Percentiles rank a stretch among this genome's conserved stretches.
These are phyloP conservation scores for Episyrphus balteatus DNA, from an alignment of 1,140 invertebrate genomes.

Conservation along the genomic window DNA sequence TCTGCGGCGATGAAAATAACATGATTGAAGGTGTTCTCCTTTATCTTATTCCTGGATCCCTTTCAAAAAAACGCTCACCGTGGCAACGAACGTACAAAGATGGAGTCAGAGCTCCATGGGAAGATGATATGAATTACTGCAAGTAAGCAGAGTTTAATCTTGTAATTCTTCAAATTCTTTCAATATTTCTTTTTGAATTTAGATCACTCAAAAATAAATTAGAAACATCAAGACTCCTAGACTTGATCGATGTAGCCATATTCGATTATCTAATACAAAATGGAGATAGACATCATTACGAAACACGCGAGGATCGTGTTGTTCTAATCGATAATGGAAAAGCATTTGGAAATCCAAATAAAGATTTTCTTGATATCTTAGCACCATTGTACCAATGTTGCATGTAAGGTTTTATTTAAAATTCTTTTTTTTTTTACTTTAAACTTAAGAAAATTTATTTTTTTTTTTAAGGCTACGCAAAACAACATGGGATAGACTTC, in stretches of 20 bases:
- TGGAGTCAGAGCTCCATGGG: slow-evolving; percentile 67
- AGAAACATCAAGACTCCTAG: slow-evolving; percentile 54
- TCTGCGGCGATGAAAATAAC: slow-evolving; percentile 60
- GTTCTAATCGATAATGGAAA: slow-evolving; percentile 90
- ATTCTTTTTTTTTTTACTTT: slow-evolving; percentile 8
- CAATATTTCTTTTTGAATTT: slow-evolving; percentile 4
- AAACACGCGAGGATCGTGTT: slow-evolving; percentile 64
- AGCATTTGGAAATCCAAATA: slow-evolving; percentile 74
- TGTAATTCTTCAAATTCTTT: not conserved
- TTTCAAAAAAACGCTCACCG: slow-evolving; percentile 63
- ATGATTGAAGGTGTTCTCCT: slow-evolving; percentile 75
- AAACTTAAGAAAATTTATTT: slow-evolving; percentile 2
- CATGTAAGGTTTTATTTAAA: slow-evolving; percentile 47
- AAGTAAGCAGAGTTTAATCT: slow-evolving; percentile 33
- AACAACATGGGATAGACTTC: slow-evolving; percentile 57
- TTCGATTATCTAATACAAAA: slow-evolving; percentile 94
- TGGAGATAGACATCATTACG: slow-evolving; percentile 88
- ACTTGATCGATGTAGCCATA: slow-evolving; percentile 76
- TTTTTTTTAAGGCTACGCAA: slow-evolving; percentile 48
- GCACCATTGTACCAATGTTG: slow-evolving; percentile 86
- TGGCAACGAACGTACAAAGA: slow-evolving; percentile 81
- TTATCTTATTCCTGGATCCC: slow-evolving; percentile 62
- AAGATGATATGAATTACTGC: slow-evolving; percentile 68
- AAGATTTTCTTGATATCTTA: slow-evolving; percentile 75
- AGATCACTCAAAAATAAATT: slow-evolving; percentile 44